Evolutionary conservation across 2,797 vertebrate genomes (phyloP).

Genomic region (Carcharodon carcharias): DNA sequence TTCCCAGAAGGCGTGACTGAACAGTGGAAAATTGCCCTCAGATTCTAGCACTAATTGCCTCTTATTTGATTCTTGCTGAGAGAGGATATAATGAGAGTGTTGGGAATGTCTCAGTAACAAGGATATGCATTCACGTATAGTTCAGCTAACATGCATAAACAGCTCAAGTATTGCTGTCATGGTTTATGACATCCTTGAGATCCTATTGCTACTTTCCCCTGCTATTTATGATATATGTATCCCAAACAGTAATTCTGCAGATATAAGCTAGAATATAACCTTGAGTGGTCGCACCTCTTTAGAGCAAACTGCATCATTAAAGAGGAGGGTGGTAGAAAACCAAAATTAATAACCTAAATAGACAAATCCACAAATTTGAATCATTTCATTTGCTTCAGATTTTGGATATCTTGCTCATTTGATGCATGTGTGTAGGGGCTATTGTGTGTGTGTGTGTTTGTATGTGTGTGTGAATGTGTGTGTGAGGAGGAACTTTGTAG

Average conservation of each 20-base stretch:
- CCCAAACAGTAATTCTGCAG: not conserved
- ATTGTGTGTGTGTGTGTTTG: not conserved
- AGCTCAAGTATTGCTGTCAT: not conserved
- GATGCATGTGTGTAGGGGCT: not conserved
- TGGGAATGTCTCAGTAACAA: not conserved
- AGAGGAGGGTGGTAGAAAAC: no score
- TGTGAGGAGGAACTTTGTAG: not conserved
- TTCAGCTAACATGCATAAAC: not conserved
- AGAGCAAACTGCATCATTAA: not conserved
- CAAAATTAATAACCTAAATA: not conserved
- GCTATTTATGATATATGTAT: not conserved
- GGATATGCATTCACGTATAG: not conserved
- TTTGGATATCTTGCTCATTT: not conserved
- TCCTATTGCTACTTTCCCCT: not conserved
- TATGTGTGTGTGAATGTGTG: not conserved
- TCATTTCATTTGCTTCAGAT: not conserved
- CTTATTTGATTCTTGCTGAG: constrained; percentile 11
- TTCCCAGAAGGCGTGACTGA: not conserved
- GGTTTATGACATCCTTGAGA: not conserved
- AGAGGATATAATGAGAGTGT: constrained; percentile 4
- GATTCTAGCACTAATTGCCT: not conserved
- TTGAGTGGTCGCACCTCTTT: not conserved
- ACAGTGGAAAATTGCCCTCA: not conserved
- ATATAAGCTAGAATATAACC: not conserved
- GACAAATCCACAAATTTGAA: not conserved